Percentiles rank a stretch among this genome's conserved stretches.
Evolutionary conservation across 2,113 vertebrate genomes (phyloP).

Genomic region (Aepyceros melampus): DNA sequence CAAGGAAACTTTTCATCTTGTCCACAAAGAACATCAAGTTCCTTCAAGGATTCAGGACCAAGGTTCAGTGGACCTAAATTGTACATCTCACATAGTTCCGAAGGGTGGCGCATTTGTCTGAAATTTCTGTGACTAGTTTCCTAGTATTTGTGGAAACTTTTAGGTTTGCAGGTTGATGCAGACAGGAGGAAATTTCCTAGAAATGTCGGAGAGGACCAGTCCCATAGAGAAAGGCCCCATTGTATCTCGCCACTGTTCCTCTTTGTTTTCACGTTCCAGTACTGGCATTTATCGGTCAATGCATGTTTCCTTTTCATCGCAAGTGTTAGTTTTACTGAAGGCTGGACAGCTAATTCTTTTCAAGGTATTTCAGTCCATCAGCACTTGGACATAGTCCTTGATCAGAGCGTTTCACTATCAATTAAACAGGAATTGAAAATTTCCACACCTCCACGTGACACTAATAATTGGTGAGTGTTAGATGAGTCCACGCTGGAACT

Average conservation of each 20-base stretch:
- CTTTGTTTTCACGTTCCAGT: not conserved
- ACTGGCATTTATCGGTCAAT: not conserved
- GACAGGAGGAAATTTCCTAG: not conserved
- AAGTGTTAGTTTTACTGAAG: not conserved
- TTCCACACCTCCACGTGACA: not conserved
- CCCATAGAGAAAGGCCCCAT: not conserved
- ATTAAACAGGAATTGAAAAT: not conserved
- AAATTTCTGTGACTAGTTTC: not conserved
- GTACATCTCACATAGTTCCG: not conserved
- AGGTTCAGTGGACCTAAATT: accelerated
- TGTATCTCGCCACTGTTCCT: accelerated
- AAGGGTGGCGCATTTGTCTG: not conserved
- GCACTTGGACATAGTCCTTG: not conserved
- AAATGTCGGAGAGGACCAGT: accelerated
- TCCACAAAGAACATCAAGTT: not conserved
- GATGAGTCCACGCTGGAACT: accelerated
- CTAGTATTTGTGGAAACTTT: not conserved
- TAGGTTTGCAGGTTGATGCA: accelerated
- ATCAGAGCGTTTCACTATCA: not conserved
- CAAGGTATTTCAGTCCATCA: not conserved
- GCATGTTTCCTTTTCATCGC: not conserved
- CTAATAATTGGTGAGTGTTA: not conserved
- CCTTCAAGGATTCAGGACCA: not conserved
- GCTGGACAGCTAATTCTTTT: not conserved
- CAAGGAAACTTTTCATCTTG: not conserved